Percentiles rank a stretch among this genome's conserved stretches.
phyloP scores from a whole-genome alignment of 2,888 invertebrate species.

The Melanchra persicariae region DNA sequence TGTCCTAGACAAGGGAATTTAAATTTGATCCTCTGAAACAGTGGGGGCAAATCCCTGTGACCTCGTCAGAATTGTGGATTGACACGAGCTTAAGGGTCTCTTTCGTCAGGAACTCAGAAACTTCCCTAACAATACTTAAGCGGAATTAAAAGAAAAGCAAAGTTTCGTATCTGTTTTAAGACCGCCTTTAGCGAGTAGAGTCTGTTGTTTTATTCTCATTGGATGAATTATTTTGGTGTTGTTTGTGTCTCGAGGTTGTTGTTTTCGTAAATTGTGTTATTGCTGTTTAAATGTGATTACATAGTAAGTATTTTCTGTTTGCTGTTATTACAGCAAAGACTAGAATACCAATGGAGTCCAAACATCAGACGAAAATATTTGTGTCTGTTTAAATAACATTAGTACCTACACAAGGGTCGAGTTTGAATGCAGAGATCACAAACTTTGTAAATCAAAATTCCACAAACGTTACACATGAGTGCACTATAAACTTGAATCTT shows the following conservation, averaged over 20 bases:
- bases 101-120: conserved; percentile 66
- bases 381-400: neutral
- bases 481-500: conserved; percentile 29
- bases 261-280: conserved; percentile 50
- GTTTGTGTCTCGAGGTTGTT: conserved; percentile 49
- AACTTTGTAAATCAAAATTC: conserved; percentile 3
- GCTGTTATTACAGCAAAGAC: neutral
- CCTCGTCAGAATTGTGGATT: conserved; percentile 66
- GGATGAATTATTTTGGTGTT: conserved; percentile 65
- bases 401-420: neutral
- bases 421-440: neutral
- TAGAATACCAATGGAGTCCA: neutral
- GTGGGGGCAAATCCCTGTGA: conserved; percentile 61
- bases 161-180: conserved; percentile 69
- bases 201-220: conserved; percentile 65
- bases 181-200: conserved; percentile 61
- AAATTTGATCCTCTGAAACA: conserved; percentile 62
- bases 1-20: conserved; percentile 57
- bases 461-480: conserved; percentile 19
- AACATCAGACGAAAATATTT: neutral
- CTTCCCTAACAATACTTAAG: conserved; percentile 73
- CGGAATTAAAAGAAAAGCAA: conserved; percentile 74
- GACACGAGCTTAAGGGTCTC: conserved; percentile 69
- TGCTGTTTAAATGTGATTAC: conserved; percentile 35
- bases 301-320: conserved; percentile 25